Evolutionary conservation across 2,797 vertebrate genomes (phyloP).

Genomic region (Spheniscus humboldti): DNA sequence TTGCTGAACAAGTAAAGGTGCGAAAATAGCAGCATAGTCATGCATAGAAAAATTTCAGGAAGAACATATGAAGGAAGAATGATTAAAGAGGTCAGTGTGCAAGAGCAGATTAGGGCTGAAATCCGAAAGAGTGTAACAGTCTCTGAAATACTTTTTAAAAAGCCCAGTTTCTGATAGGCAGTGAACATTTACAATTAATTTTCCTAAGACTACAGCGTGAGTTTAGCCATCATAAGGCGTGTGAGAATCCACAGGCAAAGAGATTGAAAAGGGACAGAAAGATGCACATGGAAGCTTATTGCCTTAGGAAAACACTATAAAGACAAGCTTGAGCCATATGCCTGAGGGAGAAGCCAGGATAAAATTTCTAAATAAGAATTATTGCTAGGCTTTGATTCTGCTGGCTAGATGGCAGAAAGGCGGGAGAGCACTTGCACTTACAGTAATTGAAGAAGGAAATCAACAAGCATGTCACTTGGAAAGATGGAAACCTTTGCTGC

Average conservation of each 20-base stretch:
- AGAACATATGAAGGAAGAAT: not conserved
- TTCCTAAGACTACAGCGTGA: not conserved
- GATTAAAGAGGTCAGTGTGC: not conserved
- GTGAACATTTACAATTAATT: not conserved
- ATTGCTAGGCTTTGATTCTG: not conserved
- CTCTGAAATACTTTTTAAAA: not conserved
- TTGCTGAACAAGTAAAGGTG: not conserved
- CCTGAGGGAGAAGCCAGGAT: not conserved
- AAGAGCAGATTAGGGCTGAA: not conserved
- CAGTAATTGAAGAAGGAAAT: not conserved
- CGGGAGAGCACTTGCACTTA: not conserved
- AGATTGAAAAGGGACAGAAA: not conserved
- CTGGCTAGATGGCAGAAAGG: not conserved
- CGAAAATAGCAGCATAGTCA: not conserved
- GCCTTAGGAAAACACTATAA: not conserved
- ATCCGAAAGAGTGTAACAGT: not conserved
- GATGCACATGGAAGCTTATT: not conserved
- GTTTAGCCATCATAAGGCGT: not conserved
- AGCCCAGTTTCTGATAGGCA: not conserved
- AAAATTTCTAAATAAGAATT: not conserved
- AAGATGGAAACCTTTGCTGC: not conserved
- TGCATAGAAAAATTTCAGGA: not conserved
- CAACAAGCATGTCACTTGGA: not conserved
- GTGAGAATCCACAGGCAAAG: not conserved
- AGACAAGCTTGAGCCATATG: not conserved